Base-by-base conservation (phyloP, 1,140 invertebrate species). In the Drosophila ficusphila region DNA sequence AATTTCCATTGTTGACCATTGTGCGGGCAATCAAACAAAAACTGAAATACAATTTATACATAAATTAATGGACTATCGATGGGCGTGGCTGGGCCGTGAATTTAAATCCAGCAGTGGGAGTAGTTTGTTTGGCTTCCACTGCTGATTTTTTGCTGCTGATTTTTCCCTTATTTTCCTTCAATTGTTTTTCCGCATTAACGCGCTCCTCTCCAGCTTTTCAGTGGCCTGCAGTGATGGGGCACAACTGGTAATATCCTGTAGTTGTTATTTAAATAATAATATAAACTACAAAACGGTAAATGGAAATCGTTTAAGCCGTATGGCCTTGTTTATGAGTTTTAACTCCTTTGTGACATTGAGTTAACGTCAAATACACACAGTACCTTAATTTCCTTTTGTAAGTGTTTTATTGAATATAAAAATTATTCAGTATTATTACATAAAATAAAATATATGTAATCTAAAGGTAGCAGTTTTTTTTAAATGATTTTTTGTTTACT, bases 151-250 rank as follows among this genome's bases (percentile, higher is more conserved):
- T 41, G 54, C 44, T 56, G 18, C 44, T 41, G 34, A 65, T 49
- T 70, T 36, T 62, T 53, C 49, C 42, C 44, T 31, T 31, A 46
- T 33, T 70, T 41, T 56, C 44, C 44, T 41, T 54, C 52, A 38
- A 61, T 77, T 71, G 67, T 70, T 72, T 76, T 78, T 78, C 60
- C 67, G 58, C 52, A 67, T 67, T 67, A 71, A 56, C 33, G 74
- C 61, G 48, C 29, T 27, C 12, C 33, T 9, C 52, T 36, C 7
- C 27, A 31, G 48, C 33, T 11, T 29, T 4, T 25, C 12, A 51
- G 33, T 49, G 23, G 44, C 25, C 12, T 11, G 21, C 0, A 46
- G 23, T 16, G 27, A 12, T 16, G 11, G 19, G 18, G 4, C 4
- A 12, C n/a, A 8, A 23, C 9, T 11, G 7, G 23, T 16, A 53